Conservation (phyloP, 2,113 vertebrate genomes). For the Etheostoma cragini region DNA sequence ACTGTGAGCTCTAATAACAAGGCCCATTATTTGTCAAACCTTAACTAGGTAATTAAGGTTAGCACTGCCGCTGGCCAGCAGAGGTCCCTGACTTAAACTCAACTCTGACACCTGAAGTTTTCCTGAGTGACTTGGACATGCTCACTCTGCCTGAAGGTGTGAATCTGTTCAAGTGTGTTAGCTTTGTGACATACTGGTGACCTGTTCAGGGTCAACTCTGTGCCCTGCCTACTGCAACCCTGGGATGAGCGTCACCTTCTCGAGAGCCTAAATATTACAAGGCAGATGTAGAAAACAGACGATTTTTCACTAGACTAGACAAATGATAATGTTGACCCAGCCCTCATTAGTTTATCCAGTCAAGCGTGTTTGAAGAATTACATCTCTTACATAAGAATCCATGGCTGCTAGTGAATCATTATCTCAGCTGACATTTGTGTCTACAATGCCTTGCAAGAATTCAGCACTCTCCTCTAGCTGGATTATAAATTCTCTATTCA, state of each 20-base stretch:
- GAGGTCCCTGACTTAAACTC: neutral
- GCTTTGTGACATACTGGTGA: slow-evolving; percentile 7
- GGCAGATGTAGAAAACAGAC: slow-evolving; percentile 28
- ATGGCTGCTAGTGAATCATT: slow-evolving; percentile 60
- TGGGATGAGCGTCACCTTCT: slow-evolving; percentile 18
- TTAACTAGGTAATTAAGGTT: neutral
- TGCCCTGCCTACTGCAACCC: slow-evolving; percentile 3
- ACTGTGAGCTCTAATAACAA: neutral
- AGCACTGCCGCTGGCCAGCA: neutral
- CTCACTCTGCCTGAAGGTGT: slow-evolving; percentile 31
- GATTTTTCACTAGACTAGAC: slow-evolving; percentile 20
- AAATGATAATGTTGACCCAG: slow-evolving; percentile 36
- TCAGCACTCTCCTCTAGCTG: slow-evolving; percentile 13
- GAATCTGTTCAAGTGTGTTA: slow-evolving; percentile 33
- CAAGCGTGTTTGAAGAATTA: slow-evolving; percentile 54
- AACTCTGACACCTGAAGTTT: neutral
- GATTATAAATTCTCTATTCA: slow-evolving; percentile 2
- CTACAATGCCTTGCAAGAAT: slow-evolving; percentile 31
- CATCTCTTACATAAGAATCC: slow-evolving; percentile 61
- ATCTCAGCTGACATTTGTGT: slow-evolving; percentile 62
- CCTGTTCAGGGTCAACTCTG: neutral
- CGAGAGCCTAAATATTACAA: neutral
- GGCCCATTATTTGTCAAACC: neutral
- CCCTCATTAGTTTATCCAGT: slow-evolving; percentile 62
- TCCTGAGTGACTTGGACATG: slow-evolving; percentile 9